A percentile compares a stretch with the other conserved stretches of the same genome.
Evolutionary conservation across 2,113 vertebrate species (phyloP).

Genomic region (Peromyscus leucopus): DNA sequence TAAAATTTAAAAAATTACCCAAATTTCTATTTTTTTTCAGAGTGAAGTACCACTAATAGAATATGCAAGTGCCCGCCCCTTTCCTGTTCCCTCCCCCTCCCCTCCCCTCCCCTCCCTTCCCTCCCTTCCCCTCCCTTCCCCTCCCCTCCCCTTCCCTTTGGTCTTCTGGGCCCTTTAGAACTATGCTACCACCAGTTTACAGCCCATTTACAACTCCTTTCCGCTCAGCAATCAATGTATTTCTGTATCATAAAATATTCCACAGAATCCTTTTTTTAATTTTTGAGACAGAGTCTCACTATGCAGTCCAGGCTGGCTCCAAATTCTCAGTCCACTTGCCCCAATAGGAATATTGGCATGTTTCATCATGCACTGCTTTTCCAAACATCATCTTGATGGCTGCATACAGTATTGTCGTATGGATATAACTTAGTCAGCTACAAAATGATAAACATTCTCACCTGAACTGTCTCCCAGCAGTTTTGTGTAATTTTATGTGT

Average conservation of each 20-base stretch:
- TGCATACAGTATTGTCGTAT: neutral
- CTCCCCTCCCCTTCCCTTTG: neutral
- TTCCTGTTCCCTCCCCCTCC: rapidly evolving
- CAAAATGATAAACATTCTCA: neutral
- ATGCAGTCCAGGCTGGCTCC: neutral
- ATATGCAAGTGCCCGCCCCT: neutral
- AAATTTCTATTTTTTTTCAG: neutral
- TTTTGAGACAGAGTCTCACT: neutral
- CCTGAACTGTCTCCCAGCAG: neutral
- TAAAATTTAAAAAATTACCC: neutral
- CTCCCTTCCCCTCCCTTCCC: rapidly evolving
- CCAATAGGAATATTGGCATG: neutral
- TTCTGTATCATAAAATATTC: neutral
- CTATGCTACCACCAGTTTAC: neutral
- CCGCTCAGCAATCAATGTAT: neutral
- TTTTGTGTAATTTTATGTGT: neutral
- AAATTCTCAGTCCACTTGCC: neutral
- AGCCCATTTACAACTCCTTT: neutral
- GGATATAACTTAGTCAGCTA: neutral
- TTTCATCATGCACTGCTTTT: neutral
- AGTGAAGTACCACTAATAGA: neutral
- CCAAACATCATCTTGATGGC: neutral
- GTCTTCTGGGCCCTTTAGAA: neutral
- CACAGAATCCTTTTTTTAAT: neutral
- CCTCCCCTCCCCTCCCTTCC: no score